Evolutionary conservation across 2,888 invertebrate species (phyloP).

Genomic region (Nomada fucata): DNA sequence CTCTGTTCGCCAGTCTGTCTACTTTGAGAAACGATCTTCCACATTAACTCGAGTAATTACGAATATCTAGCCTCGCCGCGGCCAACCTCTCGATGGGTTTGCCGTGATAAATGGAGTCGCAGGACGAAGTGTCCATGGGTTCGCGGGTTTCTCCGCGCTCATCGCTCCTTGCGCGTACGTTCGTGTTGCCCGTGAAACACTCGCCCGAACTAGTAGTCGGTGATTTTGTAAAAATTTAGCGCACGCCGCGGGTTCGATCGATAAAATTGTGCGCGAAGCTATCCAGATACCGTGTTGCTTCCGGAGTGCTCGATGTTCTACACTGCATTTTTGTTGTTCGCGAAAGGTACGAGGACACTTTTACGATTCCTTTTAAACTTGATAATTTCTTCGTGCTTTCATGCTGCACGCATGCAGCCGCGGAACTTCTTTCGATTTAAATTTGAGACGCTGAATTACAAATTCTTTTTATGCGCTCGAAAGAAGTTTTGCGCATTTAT

Average conservation of each 20-base stretch:
- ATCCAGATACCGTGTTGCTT: no score
- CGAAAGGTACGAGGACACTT: no score
- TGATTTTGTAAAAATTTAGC: constrained; percentile 29
- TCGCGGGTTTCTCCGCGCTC: constrained; percentile 37
- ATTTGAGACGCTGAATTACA: no score
- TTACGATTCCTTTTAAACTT: no score
- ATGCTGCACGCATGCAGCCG: no score
- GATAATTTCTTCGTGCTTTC: no score
- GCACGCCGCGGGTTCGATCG: background rate
- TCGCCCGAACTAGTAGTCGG: constrained; percentile 22
- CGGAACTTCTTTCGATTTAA: no score
- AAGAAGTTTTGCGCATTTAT: no score
- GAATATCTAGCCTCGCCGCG: constrained; percentile 74
- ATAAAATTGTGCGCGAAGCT: no score
- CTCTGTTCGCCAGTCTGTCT: constrained; percentile 55
- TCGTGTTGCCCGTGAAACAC: constrained; percentile 17
- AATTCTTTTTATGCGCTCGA: no score
- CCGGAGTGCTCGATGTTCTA: no score
- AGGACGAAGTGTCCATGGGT: constrained; percentile 28
- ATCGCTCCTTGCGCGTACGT: constrained; percentile 47
- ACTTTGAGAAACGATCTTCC: constrained; percentile 71
- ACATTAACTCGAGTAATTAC: constrained; percentile 72
- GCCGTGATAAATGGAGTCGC: constrained; percentile 73
- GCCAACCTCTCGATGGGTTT: constrained; percentile 59
- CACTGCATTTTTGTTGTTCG: no score